These are phyloP conservation scores for Melanotaenia maccullochi DNA, from an alignment of 2,797 vertebrate genomes.

Conservation along the genomic window DNA sequence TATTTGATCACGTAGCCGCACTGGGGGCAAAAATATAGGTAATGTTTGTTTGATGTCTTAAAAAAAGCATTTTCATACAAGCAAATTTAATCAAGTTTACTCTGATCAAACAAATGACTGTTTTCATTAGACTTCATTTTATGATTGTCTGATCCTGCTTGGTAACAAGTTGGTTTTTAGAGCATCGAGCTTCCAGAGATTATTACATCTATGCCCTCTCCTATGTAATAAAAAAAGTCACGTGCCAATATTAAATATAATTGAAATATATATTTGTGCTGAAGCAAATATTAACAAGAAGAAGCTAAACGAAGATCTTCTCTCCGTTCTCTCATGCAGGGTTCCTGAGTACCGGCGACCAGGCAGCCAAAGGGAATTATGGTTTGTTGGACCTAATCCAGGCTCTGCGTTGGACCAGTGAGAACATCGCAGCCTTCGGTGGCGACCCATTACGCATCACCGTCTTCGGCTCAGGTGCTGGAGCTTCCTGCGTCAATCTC, in stretches of 20 bases:
- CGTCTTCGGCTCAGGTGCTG: slow-evolving; percentile 98
- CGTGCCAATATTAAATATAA: not conserved
- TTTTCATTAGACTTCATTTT: not conserved
- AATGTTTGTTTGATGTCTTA: not conserved
- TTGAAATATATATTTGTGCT: not conserved
- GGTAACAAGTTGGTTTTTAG: not conserved
- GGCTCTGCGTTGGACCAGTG: slow-evolving; percentile 98
- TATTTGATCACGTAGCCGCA: not conserved
- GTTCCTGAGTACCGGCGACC: slow-evolving; percentile 98
- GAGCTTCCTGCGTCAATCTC: slow-evolving; percentile 97
- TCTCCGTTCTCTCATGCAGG: slow-evolving; percentile 79
- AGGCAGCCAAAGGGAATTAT: slow-evolving; percentile 98
- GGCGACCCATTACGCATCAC: slow-evolving; percentile 98
- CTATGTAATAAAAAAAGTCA: not conserved
- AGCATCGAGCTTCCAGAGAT: not conserved
- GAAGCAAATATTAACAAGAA: not conserved
- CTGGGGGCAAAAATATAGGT: not conserved
- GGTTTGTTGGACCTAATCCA: slow-evolving; percentile 97
- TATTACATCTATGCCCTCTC: not conserved
- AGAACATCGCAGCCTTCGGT: slow-evolving; percentile 98
- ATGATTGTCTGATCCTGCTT: too few species aligned
- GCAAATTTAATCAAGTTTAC: not conserved
- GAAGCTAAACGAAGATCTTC: not conserved
- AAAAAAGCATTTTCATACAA: not conserved
- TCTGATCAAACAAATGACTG: not conserved